phyloP scores from a whole-genome alignment of 2,888 invertebrate genomes.

The Pollenia angustigena region DNA sequence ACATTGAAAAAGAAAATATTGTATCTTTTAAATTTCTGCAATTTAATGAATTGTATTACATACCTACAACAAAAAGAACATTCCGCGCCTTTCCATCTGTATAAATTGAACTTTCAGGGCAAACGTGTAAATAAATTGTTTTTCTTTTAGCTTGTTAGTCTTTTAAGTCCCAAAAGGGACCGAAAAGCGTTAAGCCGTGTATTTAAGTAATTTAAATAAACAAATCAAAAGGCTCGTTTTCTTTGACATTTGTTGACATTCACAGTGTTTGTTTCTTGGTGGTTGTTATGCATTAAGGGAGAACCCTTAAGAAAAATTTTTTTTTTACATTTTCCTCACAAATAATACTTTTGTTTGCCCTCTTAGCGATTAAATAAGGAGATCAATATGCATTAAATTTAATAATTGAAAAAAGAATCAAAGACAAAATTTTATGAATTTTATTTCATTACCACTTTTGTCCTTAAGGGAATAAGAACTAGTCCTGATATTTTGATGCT shows the following conservation, averaged over 20 bases:
- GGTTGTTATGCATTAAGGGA: not conserved
- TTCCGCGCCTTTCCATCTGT: not conserved
- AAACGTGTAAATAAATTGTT: not conserved
- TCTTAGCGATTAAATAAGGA: not conserved
- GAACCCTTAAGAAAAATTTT: not conserved
- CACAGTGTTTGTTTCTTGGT: not conserved
- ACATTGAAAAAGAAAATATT: not conserved
- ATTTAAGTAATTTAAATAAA: constrained; percentile 17
- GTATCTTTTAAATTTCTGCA: not conserved
- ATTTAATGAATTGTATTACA: not conserved
- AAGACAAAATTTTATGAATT: too few species aligned
- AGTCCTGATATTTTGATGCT: too few species aligned
- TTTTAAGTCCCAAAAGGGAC: not conserved
- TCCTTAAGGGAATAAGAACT: too few species aligned
- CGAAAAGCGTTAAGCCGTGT: constrained; percentile 8
- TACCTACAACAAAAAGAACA: not conserved
- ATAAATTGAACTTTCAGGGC: not conserved
- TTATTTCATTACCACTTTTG: too few species aligned
- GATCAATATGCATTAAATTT: too few species aligned
- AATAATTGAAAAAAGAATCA: too few species aligned
- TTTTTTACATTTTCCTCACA: not conserved
- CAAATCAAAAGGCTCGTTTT: not conserved
- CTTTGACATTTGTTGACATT: constrained; percentile 21
- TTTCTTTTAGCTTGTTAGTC: not conserved
- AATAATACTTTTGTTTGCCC: not conserved